A percentile compares a stretch with the other conserved stretches of the same genome.
Evolutionary conservation across 1,140 invertebrate genomes (phyloP).

Genomic region (Aplysia californica): DNA sequence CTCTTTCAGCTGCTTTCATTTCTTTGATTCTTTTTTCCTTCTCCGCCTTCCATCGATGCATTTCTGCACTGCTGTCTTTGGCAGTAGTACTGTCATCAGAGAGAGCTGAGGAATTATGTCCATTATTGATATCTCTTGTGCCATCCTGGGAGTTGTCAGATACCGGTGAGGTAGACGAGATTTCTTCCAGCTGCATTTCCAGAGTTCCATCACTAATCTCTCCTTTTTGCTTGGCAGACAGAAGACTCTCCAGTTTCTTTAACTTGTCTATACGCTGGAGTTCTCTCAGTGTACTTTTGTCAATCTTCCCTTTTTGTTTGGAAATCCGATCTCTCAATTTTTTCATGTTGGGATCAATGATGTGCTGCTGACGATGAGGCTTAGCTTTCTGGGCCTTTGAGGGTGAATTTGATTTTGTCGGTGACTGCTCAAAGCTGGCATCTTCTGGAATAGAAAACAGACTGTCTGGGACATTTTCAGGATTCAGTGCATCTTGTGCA

Average conservation of each 20-base stretch:
- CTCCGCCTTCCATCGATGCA: slow-evolving; percentile 26
- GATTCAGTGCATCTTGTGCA: neutral
- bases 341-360: slow-evolving; percentile 66
- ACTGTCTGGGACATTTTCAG: slow-evolving; percentile 22
- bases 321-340: slow-evolving; percentile 51
- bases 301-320: slow-evolving; percentile 47
- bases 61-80: slow-evolving; percentile 53
- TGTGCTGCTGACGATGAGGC: slow-evolving; percentile 38
- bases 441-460: slow-evolving; percentile 49
- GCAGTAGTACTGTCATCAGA: slow-evolving; percentile 44
- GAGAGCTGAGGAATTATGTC: slow-evolving; percentile 15
- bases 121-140: slow-evolving; percentile 31
- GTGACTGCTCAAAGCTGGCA: slow-evolving; percentile 29
- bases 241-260: slow-evolving; percentile 53
- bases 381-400: neutral
- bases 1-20: neutral
- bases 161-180: slow-evolving; percentile 48
- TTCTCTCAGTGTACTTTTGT: slow-evolving; percentile 48
- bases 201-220: slow-evolving; percentile 48
- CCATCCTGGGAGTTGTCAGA: slow-evolving; percentile 34
- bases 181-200: slow-evolving; percentile 43
- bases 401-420: slow-evolving; percentile 26
- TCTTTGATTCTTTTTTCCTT: neutral
- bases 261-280: slow-evolving; percentile 54
- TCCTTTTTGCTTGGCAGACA: slow-evolving; percentile 49